Evolutionary conservation across 2,888 invertebrate species (phyloP), one percentile per base, ranked within the genome.

Genomic region (Torymus tubicola): DNA sequence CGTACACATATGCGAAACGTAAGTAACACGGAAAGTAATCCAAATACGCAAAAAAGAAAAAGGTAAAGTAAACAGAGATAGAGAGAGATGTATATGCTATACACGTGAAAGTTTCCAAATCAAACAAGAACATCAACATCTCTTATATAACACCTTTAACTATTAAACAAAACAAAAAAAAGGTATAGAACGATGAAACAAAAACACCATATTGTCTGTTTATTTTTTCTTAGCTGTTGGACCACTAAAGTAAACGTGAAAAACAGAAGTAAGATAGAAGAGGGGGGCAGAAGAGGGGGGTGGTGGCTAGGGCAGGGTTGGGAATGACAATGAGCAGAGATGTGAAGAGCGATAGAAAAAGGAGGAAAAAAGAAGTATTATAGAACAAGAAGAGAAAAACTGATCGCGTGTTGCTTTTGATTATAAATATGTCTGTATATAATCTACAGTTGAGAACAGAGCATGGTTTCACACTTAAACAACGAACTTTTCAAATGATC

Each of bases 321-420:
- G 61, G 76, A 31, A 76, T 68, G 24, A 53, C 58, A 31, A 75
- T 77, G 58, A 57, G 5, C n/a, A 71, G 16, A 68, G 42, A 69
- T 57, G 11, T 65, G 21, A 75, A 72, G 61, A 81, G 53, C 67
- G 63, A 71, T 12, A 74, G 68, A 75, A 75, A 42, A 14, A 78
- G 42, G 57, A 77, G 53, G 53, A 57, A 71, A 69, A 77, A 71
- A 70, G 63, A 73, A 71, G 67, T 70, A 63, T 71, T 63, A 81
- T 63, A 81, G 24, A 78, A 18, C 78, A 67, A 71, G 55, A 69
- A 81, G 74, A 78, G 76, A 81, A 74, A 81, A 78, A 77, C 52
- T 72, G n/a, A 72, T 80, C 24, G 53, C 53, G 50, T 76, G 71
- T 50, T 76, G 42, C 50, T 58, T 57, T 67, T 10, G 8, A 65